These are phyloP conservation scores for Oreocharis arfaki DNA, from an alignment of 2,113 vertebrate species.

Conservation along the genomic window DNA sequence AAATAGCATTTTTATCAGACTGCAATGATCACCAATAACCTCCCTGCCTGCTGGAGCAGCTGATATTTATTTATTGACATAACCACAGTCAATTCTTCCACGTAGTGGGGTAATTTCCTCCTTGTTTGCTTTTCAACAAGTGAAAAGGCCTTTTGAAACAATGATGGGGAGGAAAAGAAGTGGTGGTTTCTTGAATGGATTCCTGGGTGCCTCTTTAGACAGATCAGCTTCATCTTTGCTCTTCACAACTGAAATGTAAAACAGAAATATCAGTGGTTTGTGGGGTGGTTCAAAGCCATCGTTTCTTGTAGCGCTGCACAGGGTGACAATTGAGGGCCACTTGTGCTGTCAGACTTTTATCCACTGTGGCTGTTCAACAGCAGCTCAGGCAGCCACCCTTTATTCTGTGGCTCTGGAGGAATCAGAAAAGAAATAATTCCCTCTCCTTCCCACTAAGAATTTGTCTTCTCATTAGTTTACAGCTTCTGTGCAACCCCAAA, in stretches of 20 bases:
- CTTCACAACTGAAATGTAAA: not conserved
- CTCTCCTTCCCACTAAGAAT: not conserved
- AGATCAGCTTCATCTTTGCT: not conserved
- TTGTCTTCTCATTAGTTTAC: not conserved
- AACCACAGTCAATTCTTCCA: not conserved
- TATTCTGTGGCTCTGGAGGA: not conserved
- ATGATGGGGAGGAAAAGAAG: not conserved
- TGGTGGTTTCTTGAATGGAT: fast-evolving
- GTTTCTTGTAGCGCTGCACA: fast-evolving
- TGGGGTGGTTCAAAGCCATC: not conserved
- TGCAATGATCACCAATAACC: not conserved
- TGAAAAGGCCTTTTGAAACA: not conserved
- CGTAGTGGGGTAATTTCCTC: not conserved
- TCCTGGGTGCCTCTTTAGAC: not conserved
- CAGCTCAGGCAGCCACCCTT: not conserved
- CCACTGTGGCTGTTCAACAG: not conserved
- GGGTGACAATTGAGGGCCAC: not conserved
- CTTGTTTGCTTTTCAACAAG: not conserved
- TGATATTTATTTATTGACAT: not conserved
- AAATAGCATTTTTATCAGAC: not conserved
- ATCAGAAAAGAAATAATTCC: not conserved
- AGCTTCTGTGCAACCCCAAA: not conserved
- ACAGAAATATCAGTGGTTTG: not conserved
- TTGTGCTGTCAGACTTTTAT: not conserved
- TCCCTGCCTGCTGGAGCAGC: not conserved